A percentile compares a stretch with the other conserved stretches of the same genome.
Conservation (phyloP, 2,797 vertebrate species). For the Enteromius trimaculatus region DNA sequence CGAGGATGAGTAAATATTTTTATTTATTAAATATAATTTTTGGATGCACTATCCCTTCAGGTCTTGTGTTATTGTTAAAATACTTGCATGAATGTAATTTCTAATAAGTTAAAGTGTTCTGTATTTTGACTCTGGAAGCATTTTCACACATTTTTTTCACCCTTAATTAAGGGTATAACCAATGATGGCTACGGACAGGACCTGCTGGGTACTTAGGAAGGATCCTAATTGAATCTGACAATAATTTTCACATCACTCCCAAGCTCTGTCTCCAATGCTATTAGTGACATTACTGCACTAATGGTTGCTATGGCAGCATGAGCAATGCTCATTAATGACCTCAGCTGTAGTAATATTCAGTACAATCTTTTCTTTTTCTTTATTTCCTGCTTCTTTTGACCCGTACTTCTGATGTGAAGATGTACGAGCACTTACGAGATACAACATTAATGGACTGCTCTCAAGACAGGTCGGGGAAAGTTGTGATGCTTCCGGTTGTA, state of each 20-base stretch:
- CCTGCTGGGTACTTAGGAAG: conserved; percentile 81
- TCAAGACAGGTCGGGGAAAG: neutral
- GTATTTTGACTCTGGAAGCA: conserved; percentile 48
- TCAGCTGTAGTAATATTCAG: conserved; percentile 78
- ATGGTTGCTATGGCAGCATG: conserved; percentile 88
- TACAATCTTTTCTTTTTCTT: conserved; percentile 69
- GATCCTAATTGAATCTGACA: conserved; percentile 87
- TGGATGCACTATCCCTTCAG: neutral
- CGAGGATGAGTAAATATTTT: neutral
- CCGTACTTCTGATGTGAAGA: conserved; percentile 40
- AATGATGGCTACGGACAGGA: conserved; percentile 78
- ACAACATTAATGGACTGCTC: neutral
- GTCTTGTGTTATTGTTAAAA: conserved; percentile 11
- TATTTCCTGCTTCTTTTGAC: conserved; percentile 31
- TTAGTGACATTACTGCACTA: conserved; percentile 85
- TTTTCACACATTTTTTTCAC: conserved; percentile 65
- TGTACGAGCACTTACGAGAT: neutral
- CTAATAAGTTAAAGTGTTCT: conserved; percentile 22
- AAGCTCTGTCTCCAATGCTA: conserved; percentile 82
- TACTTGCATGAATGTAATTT: conserved; percentile 3
- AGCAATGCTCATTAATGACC: conserved; percentile 87
- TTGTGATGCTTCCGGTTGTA: neutral
- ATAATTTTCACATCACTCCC: conserved; percentile 87
- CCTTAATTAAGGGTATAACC: conserved; percentile 82
- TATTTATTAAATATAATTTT: no score